These are phyloP conservation scores for Tortricodes alternella DNA, from an alignment of 2,888 invertebrate species.

Conservation along the genomic window DNA sequence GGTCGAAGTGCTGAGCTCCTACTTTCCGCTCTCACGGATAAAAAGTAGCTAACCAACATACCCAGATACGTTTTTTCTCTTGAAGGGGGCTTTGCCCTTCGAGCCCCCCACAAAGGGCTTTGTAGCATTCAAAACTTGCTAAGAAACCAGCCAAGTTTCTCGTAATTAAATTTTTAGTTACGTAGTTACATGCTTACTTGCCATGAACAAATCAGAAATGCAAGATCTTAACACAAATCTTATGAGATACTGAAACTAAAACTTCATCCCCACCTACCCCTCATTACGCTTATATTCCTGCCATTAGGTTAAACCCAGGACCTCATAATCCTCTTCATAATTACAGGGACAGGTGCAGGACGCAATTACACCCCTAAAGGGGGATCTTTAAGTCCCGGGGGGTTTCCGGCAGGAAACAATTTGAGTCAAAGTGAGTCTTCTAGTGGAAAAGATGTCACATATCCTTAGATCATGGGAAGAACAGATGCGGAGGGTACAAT, in stretches of 20 bases:
- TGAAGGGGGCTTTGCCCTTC: no score
- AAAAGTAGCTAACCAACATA: no score
- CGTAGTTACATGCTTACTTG: no score
- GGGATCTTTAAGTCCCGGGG: slow-evolving; percentile 35
- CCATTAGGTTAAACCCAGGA: neutral
- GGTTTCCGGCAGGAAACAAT: slow-evolving; percentile 50
- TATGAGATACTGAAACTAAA: neutral
- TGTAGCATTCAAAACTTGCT: no score
- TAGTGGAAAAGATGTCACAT: slow-evolving; percentile 24
- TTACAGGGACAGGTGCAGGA: slow-evolving; percentile 46
- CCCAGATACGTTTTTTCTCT: no score
- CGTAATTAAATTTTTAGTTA: no score
- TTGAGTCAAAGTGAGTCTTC: slow-evolving; percentile 36
- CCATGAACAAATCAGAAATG: no score
- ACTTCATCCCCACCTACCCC: neutral
- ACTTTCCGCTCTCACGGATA: no score
- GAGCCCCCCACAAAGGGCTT: no score
- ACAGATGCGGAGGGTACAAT: neutral
- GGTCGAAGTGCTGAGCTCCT: no score
- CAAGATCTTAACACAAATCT: no score
- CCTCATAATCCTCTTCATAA: slow-evolving; percentile 36
- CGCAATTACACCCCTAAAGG: slow-evolving; percentile 38
- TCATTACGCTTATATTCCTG: neutral
- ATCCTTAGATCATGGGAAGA: slow-evolving; percentile 1
- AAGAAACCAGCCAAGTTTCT: no score